These are phyloP conservation scores for Hypena proboscidalis DNA, from an alignment of 2,888 invertebrate species.

Conservation along the genomic window DNA sequence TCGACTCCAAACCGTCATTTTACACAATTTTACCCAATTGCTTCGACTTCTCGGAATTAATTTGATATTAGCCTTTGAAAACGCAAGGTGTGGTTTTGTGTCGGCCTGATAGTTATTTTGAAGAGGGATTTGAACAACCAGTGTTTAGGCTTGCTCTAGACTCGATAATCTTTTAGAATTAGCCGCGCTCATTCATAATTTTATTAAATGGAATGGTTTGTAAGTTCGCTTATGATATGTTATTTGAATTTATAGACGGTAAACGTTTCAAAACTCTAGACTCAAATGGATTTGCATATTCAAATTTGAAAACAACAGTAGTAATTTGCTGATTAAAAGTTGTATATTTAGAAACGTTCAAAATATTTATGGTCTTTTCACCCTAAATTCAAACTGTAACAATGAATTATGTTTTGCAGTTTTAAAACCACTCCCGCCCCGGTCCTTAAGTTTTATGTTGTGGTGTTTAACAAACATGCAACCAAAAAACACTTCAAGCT, in stretches of 20 bases:
- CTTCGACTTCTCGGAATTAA: conserved; percentile 83
- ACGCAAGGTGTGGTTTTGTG: conserved; percentile 83
- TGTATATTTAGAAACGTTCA: background rate
- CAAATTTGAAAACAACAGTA: conserved; percentile 4
- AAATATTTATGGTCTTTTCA: background rate
- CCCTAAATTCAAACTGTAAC: background rate
- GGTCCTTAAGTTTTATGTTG: too few relatives aligned
- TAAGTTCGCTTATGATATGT: conserved; percentile 44
- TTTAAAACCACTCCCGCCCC: too few relatives aligned
- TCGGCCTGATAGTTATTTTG: conserved; percentile 76
- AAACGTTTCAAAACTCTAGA: conserved; percentile 34
- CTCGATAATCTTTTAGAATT: conserved; percentile 71
- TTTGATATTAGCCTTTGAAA: conserved; percentile 84
- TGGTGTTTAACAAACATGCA: too few relatives aligned
- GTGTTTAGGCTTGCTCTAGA: conserved; percentile 73
- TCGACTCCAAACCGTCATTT: conserved; percentile 82
- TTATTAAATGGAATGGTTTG: conserved; percentile 54
- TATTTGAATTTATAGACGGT: conserved; percentile 45
- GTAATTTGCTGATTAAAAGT: conserved; percentile 13
- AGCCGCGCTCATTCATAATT: conserved; percentile 65
- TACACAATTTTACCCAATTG: conserved; percentile 85
- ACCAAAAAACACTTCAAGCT: too few relatives aligned
- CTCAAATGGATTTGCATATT: conserved; percentile 28
- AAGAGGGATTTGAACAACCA: conserved; percentile 76
- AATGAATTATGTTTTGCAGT: too few relatives aligned